Evolutionary conservation across 2,888 invertebrate species (phyloP).

Genomic region (Mesorhabditis spiculigera): DNA sequence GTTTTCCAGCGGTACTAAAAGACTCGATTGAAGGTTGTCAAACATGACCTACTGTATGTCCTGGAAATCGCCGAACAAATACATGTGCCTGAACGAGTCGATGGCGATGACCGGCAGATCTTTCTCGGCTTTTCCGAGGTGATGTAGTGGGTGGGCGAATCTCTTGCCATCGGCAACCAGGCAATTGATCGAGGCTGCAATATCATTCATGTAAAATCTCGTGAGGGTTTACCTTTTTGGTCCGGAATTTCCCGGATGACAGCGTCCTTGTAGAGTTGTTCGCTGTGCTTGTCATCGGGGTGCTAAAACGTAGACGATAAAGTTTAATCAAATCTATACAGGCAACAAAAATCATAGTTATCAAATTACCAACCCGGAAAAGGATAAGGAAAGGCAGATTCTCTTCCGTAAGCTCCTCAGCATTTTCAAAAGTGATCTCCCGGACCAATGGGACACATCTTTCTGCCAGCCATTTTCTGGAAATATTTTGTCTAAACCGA

Average conservation of each 20-base stretch:
- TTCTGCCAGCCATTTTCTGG: constrained; percentile 80
- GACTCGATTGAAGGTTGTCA: not conserved
- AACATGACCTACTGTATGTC: constrained; percentile 61
- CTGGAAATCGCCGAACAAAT: constrained; percentile 81
- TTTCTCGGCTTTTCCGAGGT: constrained; percentile 82
- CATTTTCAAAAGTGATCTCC: constrained; percentile 99
- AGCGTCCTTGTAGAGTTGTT: constrained; percentile 79
- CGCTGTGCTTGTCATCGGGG: constrained; percentile 76
- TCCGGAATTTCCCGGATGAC: constrained; percentile 74
- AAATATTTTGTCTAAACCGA: constrained; percentile 67
- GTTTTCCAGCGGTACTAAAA: constrained; percentile 70
- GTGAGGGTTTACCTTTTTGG: constrained; percentile 77
- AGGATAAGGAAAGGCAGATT: constrained; percentile 7
- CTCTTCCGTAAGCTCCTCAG: constrained; percentile 68
- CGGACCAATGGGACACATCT: constrained; percentile 90
- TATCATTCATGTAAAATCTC: not conserved
- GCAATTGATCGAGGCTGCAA: constrained; percentile 84
- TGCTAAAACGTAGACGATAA: constrained; percentile 86
- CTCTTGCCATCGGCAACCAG: constrained; percentile 91
- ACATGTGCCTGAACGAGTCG: constrained; percentile 98
- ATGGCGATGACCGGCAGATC: constrained; percentile 95
- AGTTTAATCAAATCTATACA: not conserved
- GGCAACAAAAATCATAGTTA: not conserved
- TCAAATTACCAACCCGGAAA: not conserved
- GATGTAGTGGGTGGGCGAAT: constrained; percentile 95